phyloP scores from a whole-genome alignment of 2,888 invertebrate species.

The Scotopteryx bipunctaria region DNA sequence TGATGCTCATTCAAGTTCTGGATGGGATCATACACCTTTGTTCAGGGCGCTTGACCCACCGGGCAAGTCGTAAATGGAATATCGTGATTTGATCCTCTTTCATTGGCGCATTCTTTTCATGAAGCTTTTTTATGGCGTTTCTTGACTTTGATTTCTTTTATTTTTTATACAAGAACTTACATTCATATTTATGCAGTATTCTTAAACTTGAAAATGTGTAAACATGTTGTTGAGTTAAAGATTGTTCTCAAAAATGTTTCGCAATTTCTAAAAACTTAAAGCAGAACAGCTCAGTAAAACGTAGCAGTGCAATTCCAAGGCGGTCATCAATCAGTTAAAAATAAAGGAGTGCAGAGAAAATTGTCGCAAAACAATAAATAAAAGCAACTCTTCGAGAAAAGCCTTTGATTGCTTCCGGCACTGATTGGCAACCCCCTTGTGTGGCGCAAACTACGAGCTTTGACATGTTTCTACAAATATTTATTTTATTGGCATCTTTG shows the following conservation, averaged over 20 bases:
- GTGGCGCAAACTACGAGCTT: constrained; percentile 14
- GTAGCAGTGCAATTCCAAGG: not conserved
- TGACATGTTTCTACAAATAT: too few relatives aligned
- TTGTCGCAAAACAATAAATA: constrained; percentile 20
- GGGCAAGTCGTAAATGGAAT: constrained; percentile 20
- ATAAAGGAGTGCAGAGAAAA: constrained; percentile 14
- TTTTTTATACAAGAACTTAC: too few relatives aligned
- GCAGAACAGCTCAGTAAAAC: not conserved
- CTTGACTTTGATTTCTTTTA: constrained; percentile 12
- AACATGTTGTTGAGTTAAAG: not conserved
- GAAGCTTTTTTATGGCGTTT: constrained; percentile 8
- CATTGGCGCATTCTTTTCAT: constrained; percentile 10
- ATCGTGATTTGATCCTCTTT: constrained; percentile 20
- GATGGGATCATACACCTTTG: constrained; percentile 45
- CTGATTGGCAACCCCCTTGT: constrained; percentile 15
- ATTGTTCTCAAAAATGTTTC: not conserved
- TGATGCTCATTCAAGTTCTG: constrained; percentile 34
- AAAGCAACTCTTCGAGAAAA: constrained; percentile 19
- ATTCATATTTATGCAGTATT: constrained; percentile 12
- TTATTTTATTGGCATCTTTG: too few relatives aligned
- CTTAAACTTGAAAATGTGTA: too few relatives aligned
- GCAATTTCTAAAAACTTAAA: not conserved
- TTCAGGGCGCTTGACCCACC: constrained; percentile 33
- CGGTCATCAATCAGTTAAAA: constrained; percentile 10
- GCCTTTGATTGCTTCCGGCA: constrained; percentile 20